A percentile compares a stretch with the other conserved stretches of the same genome.
These are phyloP conservation scores for Bombylius major DNA, from an alignment of 2,888 invertebrate species.

Conservation along the genomic window DNA sequence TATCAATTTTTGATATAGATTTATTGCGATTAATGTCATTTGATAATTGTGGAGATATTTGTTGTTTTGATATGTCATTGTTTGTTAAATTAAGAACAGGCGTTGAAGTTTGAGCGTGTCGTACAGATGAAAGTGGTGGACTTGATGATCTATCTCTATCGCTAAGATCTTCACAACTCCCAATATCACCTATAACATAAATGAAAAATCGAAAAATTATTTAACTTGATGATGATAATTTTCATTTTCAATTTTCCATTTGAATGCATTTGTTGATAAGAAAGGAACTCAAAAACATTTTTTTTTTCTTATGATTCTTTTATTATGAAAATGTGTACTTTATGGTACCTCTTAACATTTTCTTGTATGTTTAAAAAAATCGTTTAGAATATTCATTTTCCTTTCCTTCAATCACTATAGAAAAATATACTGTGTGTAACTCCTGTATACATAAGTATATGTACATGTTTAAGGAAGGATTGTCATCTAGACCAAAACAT, in stretches of 20 bases:
- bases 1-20: not conserved
- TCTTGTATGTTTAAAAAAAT: too few relatives aligned
- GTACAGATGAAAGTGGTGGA: not conserved
- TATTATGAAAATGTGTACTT: too few relatives aligned
- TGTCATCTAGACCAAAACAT: slow-evolving; percentile 6
- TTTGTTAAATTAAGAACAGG: slow-evolving; percentile 7
- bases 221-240: slow-evolving; percentile 18
- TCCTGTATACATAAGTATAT: not conserved
- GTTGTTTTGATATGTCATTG: slow-evolving; percentile 1
- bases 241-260: slow-evolving; percentile 34
- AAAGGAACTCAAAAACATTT: not conserved
- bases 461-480: not conserved
- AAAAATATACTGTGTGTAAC: not conserved
- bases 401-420: not conserved
- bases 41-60: not conserved
- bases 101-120: not conserved
- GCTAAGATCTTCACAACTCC: slow-evolving; percentile 19
- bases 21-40: not conserved
- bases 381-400: too few relatives aligned
- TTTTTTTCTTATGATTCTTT: not conserved
- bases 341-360: too few relatives aligned
- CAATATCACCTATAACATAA: slow-evolving; percentile 26
- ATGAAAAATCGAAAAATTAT: slow-evolving; percentile 3
- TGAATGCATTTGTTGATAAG: not conserved
- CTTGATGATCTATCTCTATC: slow-evolving; percentile 13